Base-by-base conservation (phyloP, 1,140 invertebrate species). In the Papilio aristodemus region DNA sequence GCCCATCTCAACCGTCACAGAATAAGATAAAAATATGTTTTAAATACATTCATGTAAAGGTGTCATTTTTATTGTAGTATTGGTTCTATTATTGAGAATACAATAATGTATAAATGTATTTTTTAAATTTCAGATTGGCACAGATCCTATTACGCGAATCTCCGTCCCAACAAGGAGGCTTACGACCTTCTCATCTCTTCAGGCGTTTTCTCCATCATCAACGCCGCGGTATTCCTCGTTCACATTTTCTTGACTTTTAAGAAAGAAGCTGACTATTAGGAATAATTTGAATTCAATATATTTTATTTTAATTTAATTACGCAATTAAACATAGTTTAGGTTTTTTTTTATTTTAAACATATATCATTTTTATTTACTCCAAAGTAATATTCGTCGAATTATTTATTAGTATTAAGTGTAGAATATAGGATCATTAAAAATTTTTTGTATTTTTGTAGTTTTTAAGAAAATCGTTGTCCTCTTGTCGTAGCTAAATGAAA, bases 181-280 rank as follows among this genome's bases (percentile, higher is more conserved):
- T 91, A 91, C 80, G 86, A 91, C 67, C 84, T 91, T 14, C 83
- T 91, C n/a, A 80, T 91, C 38, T 79, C 87, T 10, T 91, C 89
- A 8, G 89, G 89, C 36, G 89, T 91, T 6, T 91, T 91, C 57
- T 78, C 87, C 4, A 76, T 91, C 11, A 79, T 90, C 17, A 75
- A 89, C 43, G 87, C 84, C 4, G 81, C 75, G 0, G 87, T 89
- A 1, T 91, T 91, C 71, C 79, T 91, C 27, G 70, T 89, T 19
- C 89, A 91, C 71, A 86, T 86, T 13, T 85, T 91, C 76, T 74
- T 91, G 32, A 91, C 89, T 27, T 91, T 90, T 72, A 84, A 78
- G 60, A 87, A 89, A 63, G 87, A 91, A 36, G 83, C 86, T n/a
- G 87, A 89, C 43, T 86, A 84, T 70, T 89, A 80, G 80, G 79